Base-by-base conservation (phyloP, 2,797 vertebrate genomes). In the Labroides dimidiatus region DNA sequence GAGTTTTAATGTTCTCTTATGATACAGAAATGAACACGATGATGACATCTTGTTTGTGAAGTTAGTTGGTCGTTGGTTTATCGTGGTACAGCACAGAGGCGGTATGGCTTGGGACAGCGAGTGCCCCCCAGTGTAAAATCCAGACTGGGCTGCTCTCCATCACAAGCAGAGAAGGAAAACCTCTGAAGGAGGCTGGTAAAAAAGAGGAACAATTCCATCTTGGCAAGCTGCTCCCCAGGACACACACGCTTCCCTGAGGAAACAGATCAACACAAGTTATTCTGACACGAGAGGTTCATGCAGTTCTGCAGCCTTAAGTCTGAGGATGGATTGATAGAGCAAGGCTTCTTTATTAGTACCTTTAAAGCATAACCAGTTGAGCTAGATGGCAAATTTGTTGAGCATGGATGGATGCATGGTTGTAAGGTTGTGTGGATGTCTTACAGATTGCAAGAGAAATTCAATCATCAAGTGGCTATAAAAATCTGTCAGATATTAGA, bases 231-330 rank as follows among this genome's bases (percentile, higher is more conserved):
- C 68, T 95, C 94, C 44, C 94, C 94, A 12, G 88, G 54, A 81
- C 95, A 96, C 42, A 64, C 70, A 0, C 94, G 90, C 50, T 94
- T 95, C 58, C 96, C 95, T 96, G 86, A 19, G 4, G 54, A 80
- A 0, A 77, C 24, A 19, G 21, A 1, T 19, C 5, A 33, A 33
- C 30, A 33, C 30, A 33, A 33, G 30, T 6, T 6, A 33, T 6
- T 6, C 8, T 6, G 8, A 33, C 30, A 33, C 30, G 4, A 33
- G 30, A 9, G 30, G 30, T 33, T 33, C 8, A 33, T 33, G 30
- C 30, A 33, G 27, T 6, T 3, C 27, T 27, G 27, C 27, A 27
- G 27, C 27, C 6, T 6, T 3, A 6, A 27, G 27, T 27, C 6
- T 27, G 27, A 27, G 27, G 27, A 27, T 27, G 27, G 27, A 27